phyloP scores from a whole-genome alignment of 37 sponge, comb jelly and placozoan genomes.

The Chondrilla cf. caribensis region DNA sequence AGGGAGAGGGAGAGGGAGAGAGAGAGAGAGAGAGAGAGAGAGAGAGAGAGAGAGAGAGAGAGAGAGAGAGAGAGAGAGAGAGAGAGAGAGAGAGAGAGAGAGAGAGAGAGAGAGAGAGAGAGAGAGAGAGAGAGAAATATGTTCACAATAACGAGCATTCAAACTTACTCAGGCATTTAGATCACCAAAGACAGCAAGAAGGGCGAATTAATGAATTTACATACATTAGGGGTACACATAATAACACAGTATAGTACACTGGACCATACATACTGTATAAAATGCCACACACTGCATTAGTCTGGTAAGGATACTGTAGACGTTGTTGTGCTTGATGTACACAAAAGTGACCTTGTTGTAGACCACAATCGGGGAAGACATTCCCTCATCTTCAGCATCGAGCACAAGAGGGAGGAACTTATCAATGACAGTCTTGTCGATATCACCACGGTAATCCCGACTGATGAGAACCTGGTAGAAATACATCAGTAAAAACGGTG shows the following conservation, averaged over 20 bases:
- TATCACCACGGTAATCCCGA: constrained; percentile 94
- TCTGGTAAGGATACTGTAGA: constrained; percentile 83
- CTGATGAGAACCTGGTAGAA: constrained; percentile 85
- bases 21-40: too few species aligned
- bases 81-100: neutral
- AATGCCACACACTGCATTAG: too few species aligned
- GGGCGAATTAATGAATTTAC: too few species aligned
- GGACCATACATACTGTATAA: too few species aligned
- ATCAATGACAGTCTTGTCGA: constrained; percentile 83
- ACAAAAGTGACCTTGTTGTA: constrained; percentile 91
- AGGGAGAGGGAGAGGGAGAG: too few species aligned
- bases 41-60: too few species aligned
- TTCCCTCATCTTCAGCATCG: constrained; percentile 93
- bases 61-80: neutral
- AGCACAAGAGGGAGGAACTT: constrained; percentile 93
- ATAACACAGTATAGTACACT: too few species aligned
- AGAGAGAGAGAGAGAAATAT: too few species aligned
- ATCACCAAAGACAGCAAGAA: too few species aligned
- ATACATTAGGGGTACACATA: too few species aligned
- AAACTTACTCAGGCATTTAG: too few species aligned
- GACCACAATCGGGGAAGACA: constrained; percentile 74
- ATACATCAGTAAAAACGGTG: neutral
- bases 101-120: neutral
- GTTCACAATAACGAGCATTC: too few species aligned
- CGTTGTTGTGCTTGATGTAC: constrained; percentile 97